Conservation (phyloP, 2,797 vertebrate species). For the Microctenopoma stevenorrisi region DNA sequence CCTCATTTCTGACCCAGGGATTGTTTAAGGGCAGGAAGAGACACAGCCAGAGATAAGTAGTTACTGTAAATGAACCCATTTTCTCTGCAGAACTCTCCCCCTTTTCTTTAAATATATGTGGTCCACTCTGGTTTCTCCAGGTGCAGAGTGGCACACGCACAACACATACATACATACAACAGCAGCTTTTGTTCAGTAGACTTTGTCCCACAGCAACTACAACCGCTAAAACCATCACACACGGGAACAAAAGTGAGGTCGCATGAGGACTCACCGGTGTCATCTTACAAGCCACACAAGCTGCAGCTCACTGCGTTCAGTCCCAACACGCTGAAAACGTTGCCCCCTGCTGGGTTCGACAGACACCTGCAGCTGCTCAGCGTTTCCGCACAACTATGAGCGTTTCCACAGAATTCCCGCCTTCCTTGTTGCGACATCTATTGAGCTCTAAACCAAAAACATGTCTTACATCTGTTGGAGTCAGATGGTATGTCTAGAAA, state of each 20-base stretch:
- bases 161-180: background rate
- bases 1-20: background rate
- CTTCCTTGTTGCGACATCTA: conserved; percentile 20
- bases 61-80: conserved; percentile 41
- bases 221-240: background rate
- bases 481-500: conserved; percentile 27
- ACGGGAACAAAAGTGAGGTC: background rate
- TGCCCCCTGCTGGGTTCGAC: conserved; percentile 45
- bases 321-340: background rate
- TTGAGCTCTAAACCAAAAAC: background rate
- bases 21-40: background rate
- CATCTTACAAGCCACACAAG: conserved; percentile 37
- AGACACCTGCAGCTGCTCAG: background rate
- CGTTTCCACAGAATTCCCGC: conserved; percentile 43
- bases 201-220: conserved; percentile 2
- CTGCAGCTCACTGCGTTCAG: background rate
- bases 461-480: background rate
- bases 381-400: background rate
- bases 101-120: background rate
- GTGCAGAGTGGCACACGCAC: background rate
- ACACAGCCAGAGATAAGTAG: background rate
- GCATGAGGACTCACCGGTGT: conserved; percentile 50
- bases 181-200: background rate
- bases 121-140: background rate
- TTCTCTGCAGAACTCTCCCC: background rate